A percentile compares a stretch with the other conserved stretches of the same genome.
Conservation (phyloP, 1,140 invertebrate genomes). For the Onthophagus taurus region DNA sequence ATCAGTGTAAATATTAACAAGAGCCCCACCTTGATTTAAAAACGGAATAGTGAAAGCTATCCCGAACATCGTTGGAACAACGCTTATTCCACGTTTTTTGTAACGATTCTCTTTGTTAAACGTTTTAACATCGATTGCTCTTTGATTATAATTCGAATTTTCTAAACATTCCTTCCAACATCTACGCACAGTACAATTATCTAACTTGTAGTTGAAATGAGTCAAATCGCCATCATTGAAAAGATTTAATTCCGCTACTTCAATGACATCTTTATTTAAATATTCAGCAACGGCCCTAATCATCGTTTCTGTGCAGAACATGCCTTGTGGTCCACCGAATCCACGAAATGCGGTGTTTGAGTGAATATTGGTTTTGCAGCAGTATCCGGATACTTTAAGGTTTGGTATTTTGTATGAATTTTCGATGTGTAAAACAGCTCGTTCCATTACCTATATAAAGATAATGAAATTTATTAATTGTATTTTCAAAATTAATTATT, state of each 20-base stretch:
- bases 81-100: conserved; percentile 76
- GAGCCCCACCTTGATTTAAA: conserved; percentile 82
- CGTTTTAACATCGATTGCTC: conserved; percentile 47
- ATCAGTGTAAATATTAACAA: conserved; percentile 84
- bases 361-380: conserved; percentile 77
- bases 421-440: conserved; percentile 70
- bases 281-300: conserved; percentile 65
- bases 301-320: conserved; percentile 74
- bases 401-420: conserved; percentile 71
- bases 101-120: conserved; percentile 61
- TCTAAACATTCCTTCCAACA: conserved; percentile 79
- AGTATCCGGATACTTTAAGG: conserved; percentile 52
- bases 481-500: neutral
- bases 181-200: conserved; percentile 61
- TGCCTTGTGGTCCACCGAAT: conserved; percentile 83
- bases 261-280: conserved; percentile 50
- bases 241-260: conserved; percentile 58
- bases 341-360: conserved; percentile 88
- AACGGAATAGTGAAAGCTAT: conserved; percentile 72
- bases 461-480: conserved; percentile 1
- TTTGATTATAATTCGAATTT: conserved; percentile 56
- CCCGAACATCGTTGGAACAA: conserved; percentile 87
- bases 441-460: conserved; percentile 53
- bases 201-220: conserved; percentile 67
- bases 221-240: conserved; percentile 72